phyloP scores from a whole-genome alignment of 2,797 vertebrate species.

The Anguilla pacifica region DNA sequence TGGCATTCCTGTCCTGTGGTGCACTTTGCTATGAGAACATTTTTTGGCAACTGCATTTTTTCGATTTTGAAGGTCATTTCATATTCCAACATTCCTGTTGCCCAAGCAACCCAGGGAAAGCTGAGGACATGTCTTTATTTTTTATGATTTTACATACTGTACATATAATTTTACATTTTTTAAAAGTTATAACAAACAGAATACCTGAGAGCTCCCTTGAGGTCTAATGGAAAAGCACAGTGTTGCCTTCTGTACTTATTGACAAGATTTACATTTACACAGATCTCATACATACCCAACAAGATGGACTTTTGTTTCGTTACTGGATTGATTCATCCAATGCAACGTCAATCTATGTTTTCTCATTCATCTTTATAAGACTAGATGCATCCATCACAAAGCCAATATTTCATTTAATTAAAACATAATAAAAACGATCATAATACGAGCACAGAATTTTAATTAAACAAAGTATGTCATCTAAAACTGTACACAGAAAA shows the following conservation, averaged over 20 bases:
- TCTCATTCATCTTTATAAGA: neutral
- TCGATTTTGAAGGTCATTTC: slow-evolving; percentile 41
- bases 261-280: neutral
- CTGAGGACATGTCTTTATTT: slow-evolving; percentile 24
- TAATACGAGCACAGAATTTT: neutral
- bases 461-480: neutral
- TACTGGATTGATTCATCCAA: neutral
- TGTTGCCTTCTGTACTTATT: neutral
- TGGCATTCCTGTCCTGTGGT: slow-evolving; percentile 34
- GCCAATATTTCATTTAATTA: neutral
- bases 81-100: slow-evolving; percentile 47
- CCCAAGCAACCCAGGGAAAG: slow-evolving; percentile 38
- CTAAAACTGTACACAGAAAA: no score
- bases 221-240: neutral
- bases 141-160: neutral
- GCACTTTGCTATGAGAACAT: slow-evolving; percentile 14
- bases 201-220: neutral
- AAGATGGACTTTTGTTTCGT: neutral
- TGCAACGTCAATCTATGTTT: neutral
- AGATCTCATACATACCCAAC: neutral
- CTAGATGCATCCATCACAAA: neutral
- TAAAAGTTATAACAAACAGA: neutral
- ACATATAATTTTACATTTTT: neutral
- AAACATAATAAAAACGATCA: neutral
- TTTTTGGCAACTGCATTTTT: slow-evolving; percentile 42